Base-by-base conservation (phyloP, 2,888 invertebrate genomes). In the Lordiphosa fenestrarum region DNA sequence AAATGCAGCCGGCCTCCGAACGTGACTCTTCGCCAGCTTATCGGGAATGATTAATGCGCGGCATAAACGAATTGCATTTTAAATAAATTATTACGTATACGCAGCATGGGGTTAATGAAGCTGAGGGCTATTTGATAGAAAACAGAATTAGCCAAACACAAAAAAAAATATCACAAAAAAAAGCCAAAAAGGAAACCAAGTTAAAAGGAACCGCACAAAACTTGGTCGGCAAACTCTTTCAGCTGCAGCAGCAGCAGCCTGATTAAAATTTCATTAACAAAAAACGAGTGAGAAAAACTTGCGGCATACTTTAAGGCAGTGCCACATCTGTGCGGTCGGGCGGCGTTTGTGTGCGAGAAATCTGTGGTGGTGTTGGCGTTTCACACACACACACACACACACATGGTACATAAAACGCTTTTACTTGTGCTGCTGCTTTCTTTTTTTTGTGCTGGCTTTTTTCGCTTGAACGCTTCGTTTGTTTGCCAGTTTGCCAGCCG, bases 381-480 rank as follows among this genome's bases (percentile, higher is more conserved):
- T 30, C 60, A 50, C 57, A 42, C 47, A 47, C 57, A 37, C 52
- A 47, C 57, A 37, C 52, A 53, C 51, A 36, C 44, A 30, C 56
- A 57, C 55, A 42, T 47, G 54, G 63, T 55, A 74, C 61, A 75
- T 69, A 71, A 74, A 77, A 70, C 68, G 77, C 57, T 72, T 74
- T 30, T 72, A 69, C 68, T 66, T 80, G 77, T 63, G 53, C 58
- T 66, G 35, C 25, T 53, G 52, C 56, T 60, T 46, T 15, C 39
- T 48, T 51, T 64, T 48, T 56, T 57, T 38, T 62, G 56, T 51
- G 51, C 70, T 78, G 69, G 73, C 73, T 78, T 84, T 77, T 71
- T 75, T 66, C 71, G 83, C 77, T 75, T 80, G 84, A 84, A 77
- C 83, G 83, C 84, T 84, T 83, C 83, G 77, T 71, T 84, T 84